Conservation (phyloP, 2,888 invertebrate species). For the Dasypolia templi region DNA sequence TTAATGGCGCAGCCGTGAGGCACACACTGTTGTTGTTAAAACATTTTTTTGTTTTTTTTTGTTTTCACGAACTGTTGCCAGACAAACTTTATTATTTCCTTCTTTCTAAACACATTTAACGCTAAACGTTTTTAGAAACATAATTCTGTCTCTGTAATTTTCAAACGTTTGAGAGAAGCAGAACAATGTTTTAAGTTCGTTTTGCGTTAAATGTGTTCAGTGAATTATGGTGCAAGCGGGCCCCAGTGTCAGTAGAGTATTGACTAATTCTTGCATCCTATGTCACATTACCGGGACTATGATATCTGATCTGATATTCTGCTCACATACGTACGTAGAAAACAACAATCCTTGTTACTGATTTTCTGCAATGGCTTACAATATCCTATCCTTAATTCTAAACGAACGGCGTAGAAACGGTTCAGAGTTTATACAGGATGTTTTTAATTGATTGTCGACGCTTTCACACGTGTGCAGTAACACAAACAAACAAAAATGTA, state of each 20-base stretch:
- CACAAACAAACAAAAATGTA: not conserved
- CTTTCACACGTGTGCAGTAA: not conserved
- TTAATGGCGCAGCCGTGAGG: not conserved
- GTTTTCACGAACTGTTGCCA: not conserved
- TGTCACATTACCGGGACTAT: not conserved
- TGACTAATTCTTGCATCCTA: not conserved
- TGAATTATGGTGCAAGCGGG: not conserved
- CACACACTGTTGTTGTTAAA: not conserved
- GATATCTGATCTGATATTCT: not conserved
- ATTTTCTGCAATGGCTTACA: constrained; percentile 2
- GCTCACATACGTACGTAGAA: not conserved
- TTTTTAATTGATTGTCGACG: constrained; percentile 2
- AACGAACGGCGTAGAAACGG: not conserved
- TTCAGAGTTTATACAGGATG: not conserved
- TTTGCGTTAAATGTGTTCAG: not conserved
- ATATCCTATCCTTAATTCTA: not conserved
- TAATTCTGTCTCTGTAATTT: not conserved
- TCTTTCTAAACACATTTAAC: not conserved
- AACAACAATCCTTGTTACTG: not conserved
- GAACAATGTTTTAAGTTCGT: not conserved
- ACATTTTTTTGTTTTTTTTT: too few relatives aligned
- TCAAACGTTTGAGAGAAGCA: not conserved
- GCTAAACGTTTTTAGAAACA: not conserved
- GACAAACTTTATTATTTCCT: not conserved
- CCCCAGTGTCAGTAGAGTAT: not conserved